Percentiles rank a stretch among this genome's conserved stretches.
phyloP scores from a whole-genome alignment of 92 coral and sea anemone species.

The Phenganax stokvisi region DNA sequence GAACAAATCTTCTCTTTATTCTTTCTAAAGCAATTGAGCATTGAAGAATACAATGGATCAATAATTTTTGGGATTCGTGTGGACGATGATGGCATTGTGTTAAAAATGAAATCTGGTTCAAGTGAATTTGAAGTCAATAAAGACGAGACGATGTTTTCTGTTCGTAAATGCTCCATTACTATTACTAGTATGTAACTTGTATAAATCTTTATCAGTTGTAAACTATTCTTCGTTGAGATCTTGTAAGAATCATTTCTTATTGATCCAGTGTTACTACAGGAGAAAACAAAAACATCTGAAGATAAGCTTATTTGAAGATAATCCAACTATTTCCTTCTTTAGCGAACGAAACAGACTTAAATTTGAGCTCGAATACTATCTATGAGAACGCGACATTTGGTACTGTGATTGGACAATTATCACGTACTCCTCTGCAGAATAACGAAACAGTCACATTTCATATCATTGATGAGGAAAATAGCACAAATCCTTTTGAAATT shows the following conservation, averaged over 20 bases:
- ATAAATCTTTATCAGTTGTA: not conserved
- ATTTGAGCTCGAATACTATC: slow-evolving; percentile 34
- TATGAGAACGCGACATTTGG: slow-evolving; percentile 71
- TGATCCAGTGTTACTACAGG: not conserved
- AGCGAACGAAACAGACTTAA: slow-evolving; percentile 23
- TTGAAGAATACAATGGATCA: not conserved
- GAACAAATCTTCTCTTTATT: not conserved
- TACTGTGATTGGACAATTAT: slow-evolving; percentile 54
- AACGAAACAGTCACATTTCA: not conserved
- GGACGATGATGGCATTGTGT: slow-evolving; percentile 30
- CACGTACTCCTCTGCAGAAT: not conserved
- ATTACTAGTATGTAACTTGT: slow-evolving; percentile 9
- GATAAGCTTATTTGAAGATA: not conserved
- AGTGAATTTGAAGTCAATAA: slow-evolving; percentile 13
- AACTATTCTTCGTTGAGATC: not conserved
- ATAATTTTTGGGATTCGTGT: slow-evolving; percentile 6
- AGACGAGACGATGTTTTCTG: not conserved
- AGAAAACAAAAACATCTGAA: not conserved
- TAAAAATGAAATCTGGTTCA: not conserved
- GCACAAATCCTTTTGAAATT: slow-evolving; percentile 6
- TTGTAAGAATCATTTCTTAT: not conserved
- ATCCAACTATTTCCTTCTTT: not conserved
- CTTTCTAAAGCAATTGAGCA: not conserved
- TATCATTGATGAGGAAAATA: not conserved
- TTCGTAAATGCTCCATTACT: not conserved